Evolutionary conservation across 2,888 invertebrate genomes (phyloP), one percentile per base, ranked within the genome.

Genomic region (Acronicta aceris): DNA sequence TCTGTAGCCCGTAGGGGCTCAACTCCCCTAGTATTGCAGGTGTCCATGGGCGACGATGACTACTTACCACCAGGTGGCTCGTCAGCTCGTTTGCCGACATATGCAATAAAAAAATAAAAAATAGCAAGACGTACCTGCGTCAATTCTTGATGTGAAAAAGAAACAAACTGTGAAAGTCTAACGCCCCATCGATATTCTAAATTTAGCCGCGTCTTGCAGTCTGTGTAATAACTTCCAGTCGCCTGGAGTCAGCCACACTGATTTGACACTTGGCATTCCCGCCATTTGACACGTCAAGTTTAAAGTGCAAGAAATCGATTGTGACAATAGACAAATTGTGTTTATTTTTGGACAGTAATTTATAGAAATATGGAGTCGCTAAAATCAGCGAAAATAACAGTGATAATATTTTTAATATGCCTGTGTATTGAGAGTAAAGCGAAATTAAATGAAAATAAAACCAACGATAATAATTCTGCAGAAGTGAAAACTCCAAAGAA

Each of bases 191-290:
- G 82, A 87, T 87, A 77, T 58, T 71, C 84, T 84, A 83, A 82
- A 84, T 81, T 82, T 87, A 87, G 51, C 54, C 60, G 76, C 83
- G 89, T 82, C 88, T 85, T 84, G 83, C 85, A 83, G 87, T 87
- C 88, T 88, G 79, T 77, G 41, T 53, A 60, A 67, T 42, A 69
- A 73, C 72, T 78, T 89, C 88, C 89, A 89, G 89, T 88, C 69
- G 75, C 58, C 88, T 88, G 85, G 87, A 88, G 74, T 64, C 81
- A 36, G 81, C 79, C 81, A 79, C 66, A 64, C 56, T 53, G 80
- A 64, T 78, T 73, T 81, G 69, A 72, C 78, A 78, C 78, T 77
- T 79, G 74, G 65, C 61, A 67, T 77, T 81, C 80, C 80, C 85
- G 84, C 84, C 80, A 69, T 67, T 80, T 76, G 71, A 25, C 5